Conservation (phyloP, 2,113 vertebrate species). For the Etia nguti region DNA sequence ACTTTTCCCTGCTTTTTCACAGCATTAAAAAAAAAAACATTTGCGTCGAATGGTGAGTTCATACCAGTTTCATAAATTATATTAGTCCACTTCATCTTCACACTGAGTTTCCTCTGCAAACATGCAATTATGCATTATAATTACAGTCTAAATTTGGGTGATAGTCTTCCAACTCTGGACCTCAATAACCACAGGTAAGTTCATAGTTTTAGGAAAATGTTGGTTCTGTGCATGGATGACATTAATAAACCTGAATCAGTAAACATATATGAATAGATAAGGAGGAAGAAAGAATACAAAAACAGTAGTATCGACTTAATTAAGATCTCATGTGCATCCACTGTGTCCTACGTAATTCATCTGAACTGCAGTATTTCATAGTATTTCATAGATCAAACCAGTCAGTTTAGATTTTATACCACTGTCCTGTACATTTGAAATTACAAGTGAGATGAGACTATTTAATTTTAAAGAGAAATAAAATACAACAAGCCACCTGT, state of each 20-base stretch:
- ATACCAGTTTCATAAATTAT: not conserved
- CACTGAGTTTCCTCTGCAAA: not conserved
- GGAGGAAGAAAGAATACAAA: not conserved
- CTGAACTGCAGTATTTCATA: not conserved
- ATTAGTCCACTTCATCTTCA: not conserved
- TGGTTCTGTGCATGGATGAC: not conserved
- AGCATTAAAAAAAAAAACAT: not conserved
- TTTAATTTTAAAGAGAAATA: not conserved
- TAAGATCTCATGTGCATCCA: not conserved
- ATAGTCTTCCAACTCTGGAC: not conserved
- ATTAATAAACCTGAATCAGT: not conserved
- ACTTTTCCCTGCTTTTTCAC: not conserved
- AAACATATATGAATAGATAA: not conserved
- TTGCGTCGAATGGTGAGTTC: not conserved
- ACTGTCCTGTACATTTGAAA: not conserved
- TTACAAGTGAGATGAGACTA: not conserved
- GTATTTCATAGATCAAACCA: not conserved
- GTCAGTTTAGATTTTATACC: not conserved
- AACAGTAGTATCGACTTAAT: accelerated
- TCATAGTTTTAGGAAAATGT: not conserved
- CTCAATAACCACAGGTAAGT: not conserved
- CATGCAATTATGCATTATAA: not conserved
- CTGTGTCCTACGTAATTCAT: not conserved
- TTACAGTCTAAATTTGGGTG: not conserved
- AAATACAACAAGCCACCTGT: not conserved